A percentile compares a stretch with the other conserved stretches of the same genome.
Evolutionary conservation across 2,888 invertebrate genomes (phyloP).

Genomic region (Hypercompe scribonia): DNA sequence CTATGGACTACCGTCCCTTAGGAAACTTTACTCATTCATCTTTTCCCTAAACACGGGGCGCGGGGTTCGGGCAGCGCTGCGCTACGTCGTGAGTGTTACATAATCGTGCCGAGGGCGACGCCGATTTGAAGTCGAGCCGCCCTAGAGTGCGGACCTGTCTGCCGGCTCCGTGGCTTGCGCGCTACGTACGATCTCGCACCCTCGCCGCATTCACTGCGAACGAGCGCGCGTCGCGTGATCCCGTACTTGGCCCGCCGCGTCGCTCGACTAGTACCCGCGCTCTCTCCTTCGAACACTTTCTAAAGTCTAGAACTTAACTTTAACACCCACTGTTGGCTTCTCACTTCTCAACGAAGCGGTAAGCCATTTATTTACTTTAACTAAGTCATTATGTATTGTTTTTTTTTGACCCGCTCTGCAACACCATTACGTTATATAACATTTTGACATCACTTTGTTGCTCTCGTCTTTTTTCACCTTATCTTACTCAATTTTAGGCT

Average conservation of each 20-base stretch:
- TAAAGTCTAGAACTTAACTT: conserved; percentile 56
- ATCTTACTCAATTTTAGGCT: conserved; percentile 44
- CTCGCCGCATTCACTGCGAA: conserved; percentile 40
- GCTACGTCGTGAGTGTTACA: conserved; percentile 78
- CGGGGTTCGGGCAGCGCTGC: conserved; percentile 73
- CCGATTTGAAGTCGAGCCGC: conserved; percentile 70
- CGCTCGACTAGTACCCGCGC: conserved; percentile 35
- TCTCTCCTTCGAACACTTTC: conserved; percentile 49
- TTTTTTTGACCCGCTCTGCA: conserved; percentile 52
- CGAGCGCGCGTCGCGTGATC: conserved; percentile 43
- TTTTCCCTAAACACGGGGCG: conserved; percentile 82
- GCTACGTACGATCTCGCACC: conserved; percentile 49
- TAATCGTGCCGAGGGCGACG: conserved; percentile 70
- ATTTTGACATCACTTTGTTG: conserved; percentile 52
- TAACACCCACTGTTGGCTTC: conserved; percentile 52
- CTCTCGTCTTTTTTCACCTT: conserved; percentile 43
- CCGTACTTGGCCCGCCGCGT: conserved; percentile 20
- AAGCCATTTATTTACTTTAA: conserved; percentile 69
- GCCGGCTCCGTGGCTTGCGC: conserved; percentile 27
- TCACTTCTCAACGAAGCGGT: conserved; percentile 68
- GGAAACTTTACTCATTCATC: conserved; percentile 85
- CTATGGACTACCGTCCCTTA: conserved; percentile 81
- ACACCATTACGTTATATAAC: conserved; percentile 66
- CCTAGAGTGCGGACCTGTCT: conserved; percentile 65
- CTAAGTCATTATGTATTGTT: conserved; percentile 53